Conservation (phyloP, 2,113 vertebrate species). For the Glareola pratincola region DNA sequence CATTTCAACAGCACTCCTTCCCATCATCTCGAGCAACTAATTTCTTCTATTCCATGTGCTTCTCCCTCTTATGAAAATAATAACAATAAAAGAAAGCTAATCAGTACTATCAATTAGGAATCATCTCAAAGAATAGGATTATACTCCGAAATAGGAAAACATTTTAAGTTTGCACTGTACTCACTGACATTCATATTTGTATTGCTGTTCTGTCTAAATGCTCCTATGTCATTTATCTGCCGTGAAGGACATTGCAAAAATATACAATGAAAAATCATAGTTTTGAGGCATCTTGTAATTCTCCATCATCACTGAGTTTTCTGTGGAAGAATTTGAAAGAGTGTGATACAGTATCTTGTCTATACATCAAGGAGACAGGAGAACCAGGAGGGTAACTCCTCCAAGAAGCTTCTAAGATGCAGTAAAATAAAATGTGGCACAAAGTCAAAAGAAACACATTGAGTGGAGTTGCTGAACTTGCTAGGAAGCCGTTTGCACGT, state of each 20-base stretch:
- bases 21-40: not conserved
- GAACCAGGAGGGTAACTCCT: not conserved
- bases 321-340: not conserved
- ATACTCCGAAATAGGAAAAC: not conserved
- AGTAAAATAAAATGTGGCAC: not conserved
- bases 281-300: not conserved
- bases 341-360: not conserved
- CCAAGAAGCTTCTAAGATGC: not conserved
- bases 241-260: not conserved
- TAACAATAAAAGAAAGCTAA: conserved; percentile 33
- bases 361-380: not conserved
- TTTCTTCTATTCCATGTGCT: not conserved
- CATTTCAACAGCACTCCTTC: not conserved
- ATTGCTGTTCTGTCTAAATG: not conserved
- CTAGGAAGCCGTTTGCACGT: not conserved
- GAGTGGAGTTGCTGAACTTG: not conserved
- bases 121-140: not conserved
- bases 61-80: not conserved
- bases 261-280: fast-evolving
- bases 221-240: not conserved
- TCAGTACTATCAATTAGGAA: conserved; percentile 3
- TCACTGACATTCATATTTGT: not conserved
- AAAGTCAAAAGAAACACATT: not conserved
- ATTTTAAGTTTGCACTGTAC: not conserved
- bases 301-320: not conserved